These are phyloP conservation scores for Sebastes paucispinis DNA, from an alignment of 2,797 vertebrate genomes.

Conservation along the genomic window DNA sequence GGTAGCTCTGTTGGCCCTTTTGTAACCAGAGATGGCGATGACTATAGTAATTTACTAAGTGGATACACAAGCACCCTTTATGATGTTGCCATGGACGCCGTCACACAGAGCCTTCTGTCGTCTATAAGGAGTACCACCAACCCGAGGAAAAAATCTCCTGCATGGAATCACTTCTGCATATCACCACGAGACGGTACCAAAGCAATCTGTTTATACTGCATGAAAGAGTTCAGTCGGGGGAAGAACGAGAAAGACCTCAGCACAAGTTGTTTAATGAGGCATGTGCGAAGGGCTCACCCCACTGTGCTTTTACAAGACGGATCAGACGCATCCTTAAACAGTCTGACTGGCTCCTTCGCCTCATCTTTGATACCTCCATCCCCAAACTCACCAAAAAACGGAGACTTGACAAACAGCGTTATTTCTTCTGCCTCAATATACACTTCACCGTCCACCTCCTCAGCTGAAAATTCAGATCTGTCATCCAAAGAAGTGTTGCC, in stretches of 20 bases:
- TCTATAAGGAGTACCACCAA: slow-evolving; percentile 87
- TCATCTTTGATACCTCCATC: slow-evolving; percentile 83
- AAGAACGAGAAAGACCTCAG: slow-evolving; percentile 99
- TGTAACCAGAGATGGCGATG: slow-evolving; percentile 86
- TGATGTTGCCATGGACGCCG: slow-evolving; percentile 97
- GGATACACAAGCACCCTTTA: slow-evolving; percentile 96
- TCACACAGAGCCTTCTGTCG: slow-evolving; percentile 95
- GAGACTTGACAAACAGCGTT: slow-evolving; percentile 76
- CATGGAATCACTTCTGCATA: slow-evolving; percentile 99
- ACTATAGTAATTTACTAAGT: slow-evolving; percentile 91
- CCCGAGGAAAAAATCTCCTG: slow-evolving; percentile 96
- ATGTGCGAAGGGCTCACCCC: slow-evolving; percentile 95
- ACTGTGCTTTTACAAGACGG: slow-evolving; percentile 89
- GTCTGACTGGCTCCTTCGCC: slow-evolving; percentile 71
- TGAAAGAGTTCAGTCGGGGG: slow-evolving; percentile 98
- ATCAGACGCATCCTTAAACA: slow-evolving; percentile 77
- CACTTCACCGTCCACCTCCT: slow-evolving; percentile 86
- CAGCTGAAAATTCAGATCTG: slow-evolving; percentile 84
- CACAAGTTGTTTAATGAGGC: slow-evolving; percentile 99
- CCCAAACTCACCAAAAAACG: slow-evolving; percentile 86
- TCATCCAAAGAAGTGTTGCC: slow-evolving; percentile 88
- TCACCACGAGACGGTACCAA: slow-evolving; percentile 97
- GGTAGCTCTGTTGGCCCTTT: slow-evolving; percentile 83
- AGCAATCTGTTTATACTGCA: slow-evolving; percentile 98
- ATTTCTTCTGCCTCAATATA: slow-evolving; percentile 78